Conservation (phyloP, 2,888 invertebrate species). For the Calliphora vomitoria region DNA sequence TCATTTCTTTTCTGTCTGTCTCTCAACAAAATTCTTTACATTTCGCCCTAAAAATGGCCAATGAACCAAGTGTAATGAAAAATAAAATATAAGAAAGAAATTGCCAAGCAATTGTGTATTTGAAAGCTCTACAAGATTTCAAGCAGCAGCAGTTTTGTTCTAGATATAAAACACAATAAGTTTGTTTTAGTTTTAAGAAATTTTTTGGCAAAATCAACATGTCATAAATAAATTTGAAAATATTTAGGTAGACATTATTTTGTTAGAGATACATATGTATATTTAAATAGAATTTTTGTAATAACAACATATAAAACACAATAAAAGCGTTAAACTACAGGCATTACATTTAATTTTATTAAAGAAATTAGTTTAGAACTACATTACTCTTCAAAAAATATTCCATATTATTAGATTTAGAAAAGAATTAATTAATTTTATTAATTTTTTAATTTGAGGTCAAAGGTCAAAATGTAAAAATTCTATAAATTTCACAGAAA, state of each 20-base stretch:
- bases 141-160: not conserved
- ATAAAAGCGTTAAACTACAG: not conserved
- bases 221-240: slow-evolving; percentile 28
- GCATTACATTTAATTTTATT: not conserved
- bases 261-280: not conserved
- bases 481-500: too few relatives aligned
- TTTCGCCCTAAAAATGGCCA: slow-evolving; percentile 61
- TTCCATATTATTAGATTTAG: too few relatives aligned
- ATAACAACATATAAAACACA: not conserved
- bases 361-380: too few relatives aligned
- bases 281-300: not conserved
- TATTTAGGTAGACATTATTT: not conserved
- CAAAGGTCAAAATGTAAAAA: not conserved
- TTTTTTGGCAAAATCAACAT: not conserved
- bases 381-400: too few relatives aligned
- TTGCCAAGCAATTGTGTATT: slow-evolving; percentile 12
- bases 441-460: not conserved
- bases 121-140: not conserved
- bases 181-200: not conserved
- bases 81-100: not conserved
- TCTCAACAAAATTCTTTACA: slow-evolving; percentile 34
- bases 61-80: slow-evolving; percentile 46
- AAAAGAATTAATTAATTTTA: too few relatives aligned
- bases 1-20: not conserved
- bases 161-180: not conserved